Percentiles rank a stretch among this genome's conserved stretches.
phyloP scores from a whole-genome alignment of 2,113 vertebrate genomes.

The Pionites leucogaster region DNA sequence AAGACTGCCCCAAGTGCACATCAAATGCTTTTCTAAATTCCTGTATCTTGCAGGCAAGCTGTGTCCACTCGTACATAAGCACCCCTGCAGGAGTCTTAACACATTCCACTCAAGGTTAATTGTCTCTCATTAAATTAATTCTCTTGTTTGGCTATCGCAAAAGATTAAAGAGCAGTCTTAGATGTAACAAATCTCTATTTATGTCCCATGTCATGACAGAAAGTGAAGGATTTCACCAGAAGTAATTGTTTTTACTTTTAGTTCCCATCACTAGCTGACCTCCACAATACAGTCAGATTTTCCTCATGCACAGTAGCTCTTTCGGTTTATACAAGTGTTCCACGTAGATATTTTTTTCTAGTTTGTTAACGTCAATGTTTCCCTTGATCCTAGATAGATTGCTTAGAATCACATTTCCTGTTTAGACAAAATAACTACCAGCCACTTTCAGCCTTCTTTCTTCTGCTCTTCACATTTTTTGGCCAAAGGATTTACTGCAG shows the following conservation, averaged over 20 bases:
- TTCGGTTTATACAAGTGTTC: constrained; percentile 10
- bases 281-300: background rate
- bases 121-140: background rate
- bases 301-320: background rate
- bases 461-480: background rate
- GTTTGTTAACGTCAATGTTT: background rate
- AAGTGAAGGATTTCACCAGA: background rate
- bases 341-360: background rate
- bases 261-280: background rate
- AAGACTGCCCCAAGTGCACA: background rate
- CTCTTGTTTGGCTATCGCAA: background rate
- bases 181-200: background rate
- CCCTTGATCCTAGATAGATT: background rate
- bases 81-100: background rate
- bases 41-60: background rate
- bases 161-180: background rate
- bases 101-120: background rate
- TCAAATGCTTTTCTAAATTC: background rate
- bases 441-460: background rate
- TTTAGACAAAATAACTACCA: background rate
- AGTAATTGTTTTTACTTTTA: background rate
- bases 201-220: background rate
- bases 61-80: background rate
- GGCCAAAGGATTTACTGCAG: background rate
- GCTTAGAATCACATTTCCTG: background rate